phyloP scores from a whole-genome alignment of 2,113 vertebrate genomes.

The Oxygymnocypris stewartii region DNA sequence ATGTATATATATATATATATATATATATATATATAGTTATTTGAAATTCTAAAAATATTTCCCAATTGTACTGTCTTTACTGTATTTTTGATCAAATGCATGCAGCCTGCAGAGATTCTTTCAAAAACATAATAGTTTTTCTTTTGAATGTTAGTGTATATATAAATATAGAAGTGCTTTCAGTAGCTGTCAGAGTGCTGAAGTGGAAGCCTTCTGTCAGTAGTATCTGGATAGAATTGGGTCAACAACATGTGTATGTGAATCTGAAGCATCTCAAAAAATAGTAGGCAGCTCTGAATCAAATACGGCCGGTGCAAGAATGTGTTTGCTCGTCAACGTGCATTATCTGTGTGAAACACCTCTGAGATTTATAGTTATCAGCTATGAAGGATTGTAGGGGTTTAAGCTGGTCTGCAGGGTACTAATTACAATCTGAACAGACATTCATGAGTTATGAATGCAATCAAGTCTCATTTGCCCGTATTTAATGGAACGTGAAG shows the following conservation, averaged over 20 bases:
- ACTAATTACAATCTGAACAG: background rate
- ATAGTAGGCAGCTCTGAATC: background rate
- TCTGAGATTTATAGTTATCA: background rate
- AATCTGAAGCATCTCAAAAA: background rate
- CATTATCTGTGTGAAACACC: background rate
- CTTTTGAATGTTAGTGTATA: background rate
- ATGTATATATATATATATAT: too few relatives aligned
- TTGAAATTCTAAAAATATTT: too few relatives aligned
- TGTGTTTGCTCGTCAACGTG: background rate
- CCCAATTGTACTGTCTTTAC: too few relatives aligned
- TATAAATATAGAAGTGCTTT: background rate
- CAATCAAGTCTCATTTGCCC: background rate
- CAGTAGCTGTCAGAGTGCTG: background rate
- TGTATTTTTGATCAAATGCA: too few relatives aligned
- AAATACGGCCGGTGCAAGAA: background rate
- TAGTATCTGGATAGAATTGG: background rate
- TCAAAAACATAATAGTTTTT: background rate
- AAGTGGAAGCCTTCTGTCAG: background rate
- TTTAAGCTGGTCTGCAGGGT: background rate
- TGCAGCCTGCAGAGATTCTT: too few relatives aligned
- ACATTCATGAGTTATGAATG: slow-evolving; percentile 7
- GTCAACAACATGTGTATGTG: background rate
- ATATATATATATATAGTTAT: too few relatives aligned
- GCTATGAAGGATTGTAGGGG: background rate
- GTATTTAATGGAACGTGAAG: background rate